Base-by-base conservation (phyloP, 2,888 invertebrate species). In the Drosophila formosana region DNA sequence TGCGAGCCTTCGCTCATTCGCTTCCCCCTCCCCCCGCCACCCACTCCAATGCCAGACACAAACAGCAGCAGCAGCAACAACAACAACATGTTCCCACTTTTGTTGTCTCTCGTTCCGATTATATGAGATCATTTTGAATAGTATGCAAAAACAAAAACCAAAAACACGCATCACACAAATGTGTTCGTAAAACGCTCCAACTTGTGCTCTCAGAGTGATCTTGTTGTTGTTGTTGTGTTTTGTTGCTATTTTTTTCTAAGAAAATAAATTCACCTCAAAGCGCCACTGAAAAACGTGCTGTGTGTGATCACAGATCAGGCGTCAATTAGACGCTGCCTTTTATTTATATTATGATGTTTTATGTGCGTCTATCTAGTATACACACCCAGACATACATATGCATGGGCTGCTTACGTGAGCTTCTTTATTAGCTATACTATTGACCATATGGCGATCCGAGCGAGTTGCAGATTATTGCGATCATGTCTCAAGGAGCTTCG, bases 101-200 rank as follows among this genome's bases (percentile, higher is more conserved):
- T 74, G 61, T 73, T 74, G 61, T 63, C 66, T 66, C 69, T 80
- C 84, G 75, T 82, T 67, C 68, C 75, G 79, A 75, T 80, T 78
- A 78, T 81, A 88, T 89, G 90, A 89, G 90, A 89, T 89, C 90
- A 89, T 89, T 83, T 84, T 78, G 58, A 72, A 65, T 58, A 32
- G 57, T 66, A 71, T 71, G 79, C 71, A 71, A 87, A 87, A 87
- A 69, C 65, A 82, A 85, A 76, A 66, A 78, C 46, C 32, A 63
- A 45, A 49, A 18, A 32, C 43, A 55, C 6, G 25, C 55, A 55
- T n/a, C 55, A 55, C 8, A 53, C 11, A 30, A 11, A 18, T 50
- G 50, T 25, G 23, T 50, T 23, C 32, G 32, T 5, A 28, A 52
- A 39, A 34, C 7, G 39, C 61, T 41, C 26, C 28, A 37, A 37